Base-by-base conservation (phyloP, 2,113 vertebrate genomes). In the Sapajus apella region DNA sequence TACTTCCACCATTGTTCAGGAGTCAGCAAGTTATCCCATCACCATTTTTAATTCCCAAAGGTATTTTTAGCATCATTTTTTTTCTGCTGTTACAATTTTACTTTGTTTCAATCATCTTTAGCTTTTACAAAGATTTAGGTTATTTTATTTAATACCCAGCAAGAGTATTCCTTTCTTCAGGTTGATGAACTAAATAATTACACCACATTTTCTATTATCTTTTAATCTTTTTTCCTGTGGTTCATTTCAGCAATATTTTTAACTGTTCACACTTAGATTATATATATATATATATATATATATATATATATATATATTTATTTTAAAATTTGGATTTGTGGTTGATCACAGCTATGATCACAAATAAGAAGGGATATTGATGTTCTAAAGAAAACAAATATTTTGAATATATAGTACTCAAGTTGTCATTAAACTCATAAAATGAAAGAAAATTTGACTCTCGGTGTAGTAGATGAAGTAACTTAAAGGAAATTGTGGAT, bases 231-330 rank as follows among this genome's bases (percentile, higher is more conserved):
- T 3, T 64, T 30, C 58, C 20, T 23, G 20, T 85, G 47, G 55
- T 83, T 84, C n/a, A 95, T 97, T 73, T 75, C 8, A 64, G 40
- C 7, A 96, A 10, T 27, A 52, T 52, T 81, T 93, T 80, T 20
- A 25, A 81, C n/a, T 81, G 10, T 91, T 88, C 45, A 68, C 20
- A 73, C 27, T 86, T 56, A 77, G n/a, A 75, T 70, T 47, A 70
- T 32, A 61, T 61, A 68, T 21, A 52, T 23, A 10, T 14, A 55
- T 55, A 37, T 9, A 3, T 35, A n/a, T 70, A n/a, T 47, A 70
- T 32, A 61, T 61, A 68, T 21, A 52, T 23, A 10, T 14, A 55
- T 55, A 37, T 9, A 3, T 35, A n/a, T 70, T 40, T n/a, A 83
- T 72, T 86, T 92, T 58, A 40, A 73, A 25, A 64, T 35, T 73